A percentile compares a stretch with the other conserved stretches of the same genome.
Evolutionary conservation across 2,113 vertebrate genomes (phyloP).

Genomic region (Trogon melanurus): DNA sequence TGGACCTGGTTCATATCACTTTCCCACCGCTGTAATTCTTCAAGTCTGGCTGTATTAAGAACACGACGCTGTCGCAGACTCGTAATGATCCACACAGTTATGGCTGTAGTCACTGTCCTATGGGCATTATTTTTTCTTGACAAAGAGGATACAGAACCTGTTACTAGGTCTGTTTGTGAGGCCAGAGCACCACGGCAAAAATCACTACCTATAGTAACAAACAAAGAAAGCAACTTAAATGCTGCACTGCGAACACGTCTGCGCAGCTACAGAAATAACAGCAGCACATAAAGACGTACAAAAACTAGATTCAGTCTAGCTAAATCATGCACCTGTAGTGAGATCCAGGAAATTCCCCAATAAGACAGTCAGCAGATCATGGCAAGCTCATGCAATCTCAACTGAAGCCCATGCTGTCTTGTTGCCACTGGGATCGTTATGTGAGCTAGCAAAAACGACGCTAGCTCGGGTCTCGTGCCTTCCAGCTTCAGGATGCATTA

Average conservation of each 20-base stretch:
- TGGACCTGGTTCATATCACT: constrained; percentile 12
- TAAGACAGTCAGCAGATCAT: neutral
- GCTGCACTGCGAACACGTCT: neutral
- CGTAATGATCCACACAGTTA: constrained; percentile 4
- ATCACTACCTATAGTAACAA: neutral
- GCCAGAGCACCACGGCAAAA: neutral
- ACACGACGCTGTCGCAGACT: neutral
- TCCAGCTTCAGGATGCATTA: neutral
- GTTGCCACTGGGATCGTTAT: neutral
- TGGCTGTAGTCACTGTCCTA: neutral
- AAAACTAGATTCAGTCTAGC: neutral
- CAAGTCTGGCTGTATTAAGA: neutral
- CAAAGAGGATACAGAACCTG: neutral
- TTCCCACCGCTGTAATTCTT: neutral
- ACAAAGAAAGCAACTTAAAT: neutral
- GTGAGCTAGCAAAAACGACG: neutral
- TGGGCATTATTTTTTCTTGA: neutral
- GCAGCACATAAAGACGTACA: neutral
- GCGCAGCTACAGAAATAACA: neutral
- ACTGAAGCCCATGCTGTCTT: neutral
- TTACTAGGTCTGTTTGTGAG: neutral
- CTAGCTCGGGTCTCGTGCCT: neutral
- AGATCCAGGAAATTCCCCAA: neutral
- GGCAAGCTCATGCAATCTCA: neutral
- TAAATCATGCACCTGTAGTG: neutral